Base-by-base conservation (phyloP, 2,888 invertebrate species). In the Tuta absoluta region DNA sequence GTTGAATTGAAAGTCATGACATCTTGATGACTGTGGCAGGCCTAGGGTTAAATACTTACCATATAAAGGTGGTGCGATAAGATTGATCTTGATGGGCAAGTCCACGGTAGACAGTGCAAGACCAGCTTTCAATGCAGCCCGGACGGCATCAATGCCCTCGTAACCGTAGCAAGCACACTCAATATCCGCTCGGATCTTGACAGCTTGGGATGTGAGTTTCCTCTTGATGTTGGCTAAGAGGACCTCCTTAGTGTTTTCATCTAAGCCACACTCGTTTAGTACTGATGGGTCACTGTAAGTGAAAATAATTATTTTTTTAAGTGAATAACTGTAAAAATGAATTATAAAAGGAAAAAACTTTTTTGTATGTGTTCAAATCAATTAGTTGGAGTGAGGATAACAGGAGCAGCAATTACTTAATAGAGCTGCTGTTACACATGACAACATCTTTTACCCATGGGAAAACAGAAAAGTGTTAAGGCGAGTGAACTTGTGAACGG, bases 121-220 rank as follows among this genome's bases (percentile, higher is more conserved):
- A 0, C 99, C 99, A 69, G 97, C 94, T 84, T 95, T 96, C 49
- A 99, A 90, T 0, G 99, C 98, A 53, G 95, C 93, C 84, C 99
- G 98, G 0, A 99, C 99, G 3, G 99, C 99, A 90, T 99, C 99
- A 71, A 99, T 99, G 33, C 99, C 99, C 85, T 99, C 99, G 79
- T 99, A 99, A 0, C 97, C 90, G 0, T 90, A 90, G 75, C 90
- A 90, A 0, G 90, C 90, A 45, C 90, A 90, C 66, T 90, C 90
- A 64, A 90, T 90, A 65, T 90, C 90, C 0, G 90, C 90, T 0
- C 90, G 83, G 69, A 90, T 90, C 74, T 90, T 90, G 4, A 90
- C 90, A 0, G 90, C 90, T 73, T 99, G 99, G 7, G 99, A 98
- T 23, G 99, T 99, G 64, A 99, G 92, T 85, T 99, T 98, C 72